These are phyloP conservation scores for Brotula barbata DNA, from an alignment of 2,797 vertebrate species.

Conservation along the genomic window DNA sequence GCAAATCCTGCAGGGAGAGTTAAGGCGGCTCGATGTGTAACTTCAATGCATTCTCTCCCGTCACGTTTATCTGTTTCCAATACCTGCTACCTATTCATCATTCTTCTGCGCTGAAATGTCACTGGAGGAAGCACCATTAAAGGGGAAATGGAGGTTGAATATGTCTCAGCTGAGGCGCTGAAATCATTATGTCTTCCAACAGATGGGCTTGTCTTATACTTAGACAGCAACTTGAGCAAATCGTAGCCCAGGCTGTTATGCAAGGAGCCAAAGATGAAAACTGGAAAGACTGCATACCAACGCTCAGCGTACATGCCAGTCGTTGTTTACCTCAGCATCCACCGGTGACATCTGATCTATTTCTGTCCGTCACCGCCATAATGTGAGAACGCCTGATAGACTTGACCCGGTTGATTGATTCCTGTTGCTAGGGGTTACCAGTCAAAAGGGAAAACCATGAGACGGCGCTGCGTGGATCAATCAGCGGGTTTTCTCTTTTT, in stretches of 20 bases:
- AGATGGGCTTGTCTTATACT: slow-evolving; percentile 73
- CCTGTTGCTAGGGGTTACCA: neutral
- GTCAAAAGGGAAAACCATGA: slow-evolving; percentile 32
- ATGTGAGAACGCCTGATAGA: slow-evolving; percentile 1
- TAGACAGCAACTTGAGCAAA: slow-evolving; percentile 57
- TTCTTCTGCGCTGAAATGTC: slow-evolving; percentile 60
- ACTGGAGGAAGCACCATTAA: slow-evolving; percentile 65
- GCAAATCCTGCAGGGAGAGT: slow-evolving; percentile 14
- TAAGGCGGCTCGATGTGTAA: slow-evolving; percentile 20
- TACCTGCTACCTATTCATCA: slow-evolving; percentile 58
- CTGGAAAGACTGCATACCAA: slow-evolving; percentile 22
- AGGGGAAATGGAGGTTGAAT: slow-evolving; percentile 73
- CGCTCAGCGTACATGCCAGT: slow-evolving; percentile 47
- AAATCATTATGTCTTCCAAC: slow-evolving; percentile 70
- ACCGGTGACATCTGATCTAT: neutral
- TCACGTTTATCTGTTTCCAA: slow-evolving; percentile 64
- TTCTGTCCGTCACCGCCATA: slow-evolving; percentile 4
- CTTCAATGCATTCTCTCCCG: slow-evolving; percentile 39
- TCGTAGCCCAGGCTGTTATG: slow-evolving; percentile 41
- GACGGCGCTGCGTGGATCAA: slow-evolving; percentile 11
- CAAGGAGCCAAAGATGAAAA: slow-evolving; percentile 29
- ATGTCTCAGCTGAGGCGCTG: slow-evolving; percentile 56
- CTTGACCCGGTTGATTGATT: slow-evolving; percentile 16
- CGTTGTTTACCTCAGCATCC: slow-evolving; percentile 24
- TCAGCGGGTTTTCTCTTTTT: slow-evolving; percentile 8